Evolutionary conservation across 2,888 invertebrate species (phyloP), one percentile per base, ranked within the genome.

Genomic region (Tachina fera): DNA sequence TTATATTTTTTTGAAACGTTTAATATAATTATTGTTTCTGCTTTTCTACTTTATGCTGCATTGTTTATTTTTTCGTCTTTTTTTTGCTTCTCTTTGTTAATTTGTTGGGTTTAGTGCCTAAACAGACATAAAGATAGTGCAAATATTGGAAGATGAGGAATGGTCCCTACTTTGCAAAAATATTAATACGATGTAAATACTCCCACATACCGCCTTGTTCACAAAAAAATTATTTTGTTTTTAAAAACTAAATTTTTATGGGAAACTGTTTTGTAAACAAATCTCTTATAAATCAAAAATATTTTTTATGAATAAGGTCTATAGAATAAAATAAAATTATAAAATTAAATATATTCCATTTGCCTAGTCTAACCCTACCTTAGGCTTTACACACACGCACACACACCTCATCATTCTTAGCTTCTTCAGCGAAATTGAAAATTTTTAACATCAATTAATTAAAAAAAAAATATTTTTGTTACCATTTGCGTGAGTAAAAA

Each of bases 401-500:
- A 31, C 61, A 58, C 39, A 65, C 65, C 13, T 67, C 47, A 19
- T 65, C n/a, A n/a, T n/a, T n/a, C n/a, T n/a, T n/a, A n/a, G n/a
- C n/a, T n/a, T n/a, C 45, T 13, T 47, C 43, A 16, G 41, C 49
- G 51, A 81, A 67, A 13, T 51, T 56, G 13, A 31, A 75, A 63
- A n/a, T 43, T 70, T 61, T 77, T 31, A 68, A 14, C 77, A 45
- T 70, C 61, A 70, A 78, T 61, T 58, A 80, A 45, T n/a, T n/a
- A n/a, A n/a, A n/a, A n/a, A 58, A 13, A 41, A 67, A 45, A 72
- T 47, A 47, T 16, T 60, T 41, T 51, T 58, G 8, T 74, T 51
- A 67, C 58, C 41, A 67, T 80, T 72, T 74, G 80, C 72, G 80
- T 81, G 68, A 19, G 31, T 60, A 51, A 51, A 80, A 72, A 9